A percentile compares a stretch with the other conserved stretches of the same genome.
These are phyloP conservation scores for Pollenia labialis DNA, from an alignment of 2,888 invertebrate species.

Conservation along the genomic window DNA sequence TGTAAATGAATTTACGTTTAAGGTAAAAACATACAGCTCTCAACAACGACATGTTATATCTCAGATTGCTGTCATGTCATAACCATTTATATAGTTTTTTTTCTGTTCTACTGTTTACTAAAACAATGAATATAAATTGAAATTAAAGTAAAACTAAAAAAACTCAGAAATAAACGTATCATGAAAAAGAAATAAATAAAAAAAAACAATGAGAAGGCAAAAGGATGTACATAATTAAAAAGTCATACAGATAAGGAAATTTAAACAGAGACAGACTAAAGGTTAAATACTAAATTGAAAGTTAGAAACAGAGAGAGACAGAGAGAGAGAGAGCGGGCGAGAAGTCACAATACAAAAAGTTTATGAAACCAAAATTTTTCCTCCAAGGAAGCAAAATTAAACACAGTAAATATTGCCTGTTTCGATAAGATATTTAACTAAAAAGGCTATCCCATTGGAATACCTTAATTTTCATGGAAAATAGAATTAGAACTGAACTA, in stretches of 20 bases:
- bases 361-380: no score
- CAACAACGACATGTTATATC: not conserved
- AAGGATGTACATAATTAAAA: not conserved
- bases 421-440: no score
- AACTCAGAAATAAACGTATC: not conserved
- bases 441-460: no score
- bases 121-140: conserved; percentile 51
- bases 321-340: no score
- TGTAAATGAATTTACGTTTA: conserved; percentile 24
- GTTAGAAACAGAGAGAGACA: no score
- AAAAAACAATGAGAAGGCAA: not conserved
- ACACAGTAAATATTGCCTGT: no score
- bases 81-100: not conserved
- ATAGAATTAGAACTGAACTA: no score
- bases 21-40: not conserved
- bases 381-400: no score
- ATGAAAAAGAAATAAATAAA: not conserved
- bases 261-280: not conserved
- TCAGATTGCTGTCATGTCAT: conserved; percentile 7
- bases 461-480: no score
- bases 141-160: not conserved
- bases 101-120: not conserved
- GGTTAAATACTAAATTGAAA: not conserved
- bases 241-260: not conserved
- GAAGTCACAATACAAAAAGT: no score